A percentile compares a stretch with the other conserved stretches of the same genome.
Evolutionary conservation across 2,113 vertebrate genomes (phyloP).

Genomic region (Spilogale gracilis): DNA sequence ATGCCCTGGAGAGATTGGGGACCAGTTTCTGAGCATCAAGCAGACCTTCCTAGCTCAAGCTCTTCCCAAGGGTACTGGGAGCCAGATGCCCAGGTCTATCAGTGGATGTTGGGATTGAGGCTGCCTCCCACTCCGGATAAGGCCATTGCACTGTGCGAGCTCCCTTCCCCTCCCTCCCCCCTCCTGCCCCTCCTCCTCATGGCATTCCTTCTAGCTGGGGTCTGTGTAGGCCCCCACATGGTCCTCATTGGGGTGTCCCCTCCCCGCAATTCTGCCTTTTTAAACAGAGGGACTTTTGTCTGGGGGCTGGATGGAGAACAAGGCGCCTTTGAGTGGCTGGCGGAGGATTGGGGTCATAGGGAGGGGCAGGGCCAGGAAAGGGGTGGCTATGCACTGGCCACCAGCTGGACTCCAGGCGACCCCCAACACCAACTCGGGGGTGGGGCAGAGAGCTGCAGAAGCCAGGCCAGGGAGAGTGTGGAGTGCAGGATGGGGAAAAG

Average conservation of each 20-base stretch:
- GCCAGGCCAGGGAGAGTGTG: neutral
- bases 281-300: slow-evolving; percentile 82
- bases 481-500: neutral
- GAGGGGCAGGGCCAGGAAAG: slow-evolving; percentile 79
- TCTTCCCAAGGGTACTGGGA: neutral
- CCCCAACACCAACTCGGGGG: slow-evolving; percentile 48
- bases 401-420: slow-evolving; percentile 75
- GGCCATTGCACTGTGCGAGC: neutral
- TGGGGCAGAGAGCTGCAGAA: neutral
- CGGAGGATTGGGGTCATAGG: slow-evolving; percentile 78
- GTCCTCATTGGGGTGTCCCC: slow-evolving; percentile 68
- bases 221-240: slow-evolving; percentile 72
- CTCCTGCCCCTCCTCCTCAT: neutral
- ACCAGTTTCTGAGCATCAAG: neutral
- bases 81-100: neutral
- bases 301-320: slow-evolving; percentile 77
- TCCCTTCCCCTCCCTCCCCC: neutral
- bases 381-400: slow-evolving; percentile 71
- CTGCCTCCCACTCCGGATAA: neutral
- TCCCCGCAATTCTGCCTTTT: slow-evolving; percentile 76
- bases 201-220: slow-evolving; percentile 77
- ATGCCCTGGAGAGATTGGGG: neutral
- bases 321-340: slow-evolving; percentile 77
- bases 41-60: neutral
- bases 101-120: neutral